These are phyloP conservation scores for Phyto melanocephala DNA, from an alignment of 2,888 invertebrate species.

Conservation along the genomic window DNA sequence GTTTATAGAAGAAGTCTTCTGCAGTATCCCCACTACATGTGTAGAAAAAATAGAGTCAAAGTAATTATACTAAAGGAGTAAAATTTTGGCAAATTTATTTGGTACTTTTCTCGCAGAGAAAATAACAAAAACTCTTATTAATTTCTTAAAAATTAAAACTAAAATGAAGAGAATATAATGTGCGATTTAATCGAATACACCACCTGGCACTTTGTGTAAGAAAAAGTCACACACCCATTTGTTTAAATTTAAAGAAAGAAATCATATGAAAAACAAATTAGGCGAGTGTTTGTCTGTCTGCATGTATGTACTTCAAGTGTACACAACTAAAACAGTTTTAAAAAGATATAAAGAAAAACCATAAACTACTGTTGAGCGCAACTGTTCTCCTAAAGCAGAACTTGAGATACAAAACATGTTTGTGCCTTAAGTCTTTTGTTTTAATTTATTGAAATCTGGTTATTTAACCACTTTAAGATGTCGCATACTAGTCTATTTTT, in stretches of 20 bases:
- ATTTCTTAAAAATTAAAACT: not conserved
- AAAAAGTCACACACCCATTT: slow-evolving; percentile 15
- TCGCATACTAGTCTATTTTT: slow-evolving; percentile 10
- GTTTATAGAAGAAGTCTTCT: too few relatives aligned
- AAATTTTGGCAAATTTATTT: too few relatives aligned
- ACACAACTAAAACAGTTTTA: slow-evolving; percentile 14
- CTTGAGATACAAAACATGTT: not conserved
- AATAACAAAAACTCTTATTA: too few relatives aligned
- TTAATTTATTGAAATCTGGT: not conserved
- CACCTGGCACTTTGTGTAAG: slow-evolving; percentile 23
- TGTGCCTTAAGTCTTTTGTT: slow-evolving; percentile 50
- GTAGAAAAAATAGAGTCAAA: too few relatives aligned
- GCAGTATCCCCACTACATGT: too few relatives aligned
- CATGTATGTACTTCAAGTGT: not conserved
- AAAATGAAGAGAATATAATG: too few relatives aligned
- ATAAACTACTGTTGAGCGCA: slow-evolving; percentile 34
- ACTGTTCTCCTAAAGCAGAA: not conserved
- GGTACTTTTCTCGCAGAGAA: too few relatives aligned
- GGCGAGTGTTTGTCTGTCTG: not conserved
- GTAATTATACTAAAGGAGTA: too few relatives aligned
- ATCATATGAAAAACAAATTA: slow-evolving; percentile 34
- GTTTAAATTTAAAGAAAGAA: slow-evolving; percentile 31
- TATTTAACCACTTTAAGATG: not conserved
- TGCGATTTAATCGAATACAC: not conserved
- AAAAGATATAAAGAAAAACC: slow-evolving; percentile 18